Base-by-base conservation (phyloP, 1,140 invertebrate species). In the Aphis craccivora region DNA sequence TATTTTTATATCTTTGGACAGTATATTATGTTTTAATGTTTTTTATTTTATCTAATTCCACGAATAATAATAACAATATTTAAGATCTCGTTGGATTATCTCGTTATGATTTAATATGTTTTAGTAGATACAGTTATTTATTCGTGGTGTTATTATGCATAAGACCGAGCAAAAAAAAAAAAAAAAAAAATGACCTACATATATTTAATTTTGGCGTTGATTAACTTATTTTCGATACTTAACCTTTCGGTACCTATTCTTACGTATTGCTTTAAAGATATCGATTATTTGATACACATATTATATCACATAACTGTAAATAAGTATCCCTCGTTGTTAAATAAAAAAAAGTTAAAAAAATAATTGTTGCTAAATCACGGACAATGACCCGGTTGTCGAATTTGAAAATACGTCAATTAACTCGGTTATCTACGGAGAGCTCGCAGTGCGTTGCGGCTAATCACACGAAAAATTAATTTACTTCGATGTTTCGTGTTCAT, bases 371-470 rank as follows among this genome's bases (percentile, higher is more conserved):
- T n/a, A 76, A 76, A 76, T 76, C 30, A 35, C 60, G 60, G 60
- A 76, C 60, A 76, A 76, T 76, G 60, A 76, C 60, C 60, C 60
- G 60, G n/a, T 76, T 76, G 60, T 76, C 60, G 5, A 76, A 76
- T 76, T 76, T 76, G 11, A 76, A 76, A 76, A n/a, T 76, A 76
- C 60, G n/a, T 76, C 60, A n/a, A 76, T 76, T 76, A 67, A 67
- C 3, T 67, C 60, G 60, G 30, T 5, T 18, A n/a, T 14, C 30
- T 76, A 76, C 14, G n/a, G 14, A n/a, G 60, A n/a, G 5, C 14
- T 22, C 60, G n/a, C 60, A 76, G 60, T 14, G n/a, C 14, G 60
- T 3, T 14, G 11, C 30, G 60, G 60, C 60, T 76, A 18, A 76
- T 76, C 60, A n/a, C 14, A 14, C 14, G 30, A n/a, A 76, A 76